These are phyloP conservation scores for Siphlonurus alternatus DNA, from an alignment of 2,888 invertebrate species.

Conservation along the genomic window DNA sequence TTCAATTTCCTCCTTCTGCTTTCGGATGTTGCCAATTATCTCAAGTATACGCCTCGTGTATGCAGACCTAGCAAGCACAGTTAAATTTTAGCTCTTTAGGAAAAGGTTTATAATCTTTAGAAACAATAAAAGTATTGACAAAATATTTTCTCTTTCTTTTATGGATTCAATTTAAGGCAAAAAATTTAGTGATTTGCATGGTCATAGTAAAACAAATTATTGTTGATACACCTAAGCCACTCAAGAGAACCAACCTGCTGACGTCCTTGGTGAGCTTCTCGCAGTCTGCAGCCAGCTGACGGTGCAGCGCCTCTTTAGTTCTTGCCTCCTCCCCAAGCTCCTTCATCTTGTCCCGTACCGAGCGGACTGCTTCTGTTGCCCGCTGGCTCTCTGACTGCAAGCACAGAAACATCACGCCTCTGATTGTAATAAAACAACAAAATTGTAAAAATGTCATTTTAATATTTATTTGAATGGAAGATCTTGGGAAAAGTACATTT, in stretches of 20 bases:
- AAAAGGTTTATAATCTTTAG: conserved; percentile 11
- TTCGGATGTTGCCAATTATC: conserved; percentile 87
- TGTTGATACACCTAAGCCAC: too few relatives aligned
- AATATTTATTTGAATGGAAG: too few relatives aligned
- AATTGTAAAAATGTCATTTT: neutral
- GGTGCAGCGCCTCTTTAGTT: conserved; percentile 29
- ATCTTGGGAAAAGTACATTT: too few relatives aligned
- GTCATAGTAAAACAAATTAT: too few relatives aligned
- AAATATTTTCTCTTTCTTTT: neutral
- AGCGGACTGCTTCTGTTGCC: conserved; percentile 34
- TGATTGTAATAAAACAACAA: conserved; percentile 8
- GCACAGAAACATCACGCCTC: too few relatives aligned
- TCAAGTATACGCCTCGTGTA: conserved; percentile 88
- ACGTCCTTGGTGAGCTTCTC: conserved; percentile 42
- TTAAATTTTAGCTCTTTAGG: conserved; percentile 18
- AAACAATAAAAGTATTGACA: conserved; percentile 13
- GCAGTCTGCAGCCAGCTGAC: conserved; percentile 42
- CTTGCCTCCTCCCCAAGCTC: conserved; percentile 37
- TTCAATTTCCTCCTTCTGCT: conserved; percentile 85
- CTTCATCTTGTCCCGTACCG: conserved; percentile 38
- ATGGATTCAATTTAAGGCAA: neutral
- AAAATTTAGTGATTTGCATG: too few relatives aligned
- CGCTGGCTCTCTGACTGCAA: conserved; percentile 33
- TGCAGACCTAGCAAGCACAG: conserved; percentile 42
- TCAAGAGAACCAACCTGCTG: conserved; percentile 31